Base-by-base conservation (phyloP, 2,113 vertebrate genomes). In the Psilopsiagon aurifrons region DNA sequence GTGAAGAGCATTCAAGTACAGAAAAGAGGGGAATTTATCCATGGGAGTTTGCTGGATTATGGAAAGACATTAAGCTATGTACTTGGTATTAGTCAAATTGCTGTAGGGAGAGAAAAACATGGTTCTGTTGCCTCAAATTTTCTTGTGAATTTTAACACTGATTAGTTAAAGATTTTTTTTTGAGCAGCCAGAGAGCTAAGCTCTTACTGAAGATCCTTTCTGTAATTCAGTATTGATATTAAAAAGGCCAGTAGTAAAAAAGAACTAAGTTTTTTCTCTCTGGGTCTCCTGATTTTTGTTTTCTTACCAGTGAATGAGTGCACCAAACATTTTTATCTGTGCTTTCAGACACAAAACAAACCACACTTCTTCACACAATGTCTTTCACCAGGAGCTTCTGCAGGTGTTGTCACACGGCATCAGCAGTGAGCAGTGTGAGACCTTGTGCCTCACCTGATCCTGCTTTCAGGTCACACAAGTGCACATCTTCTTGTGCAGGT, bases 331-430 rank as follows among this genome's bases (percentile, higher is more conserved):
- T 83, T 62, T 87, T 63, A 10, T 43, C 46, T 90, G 78, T 59
- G 41, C 33, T 57, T 57, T 68, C 43, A 51, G 10, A 24, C 39
- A 33, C 15, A 39, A 15, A 44, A 11, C 10, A 79, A 76, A 25
- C 19, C 9, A 11, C 5, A 9, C 11, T 41, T 82, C 57, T 67
- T 57, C 20, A 27, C 1, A 6, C 37, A 44, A 1, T 9, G 12
- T 74, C 13, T 62, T 11, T 71, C 25, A 6, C 4, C 17, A n/a
- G 82, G 15, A 28, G 15, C 10, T 78, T 46, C 22, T 81, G 64
- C 3, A 11, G 63, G 35, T 52, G 44, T 9, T 2, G 2, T 35
- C 37, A 28, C 12, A 5, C 13, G 7, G 14, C 0, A 2, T n/a
- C 39, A 80, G 63, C 63, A 69, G 67, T 17, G 17, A 63, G 23